phyloP scores from a whole-genome alignment of 2,888 invertebrate species.

The Tyria jacobaeae region DNA sequence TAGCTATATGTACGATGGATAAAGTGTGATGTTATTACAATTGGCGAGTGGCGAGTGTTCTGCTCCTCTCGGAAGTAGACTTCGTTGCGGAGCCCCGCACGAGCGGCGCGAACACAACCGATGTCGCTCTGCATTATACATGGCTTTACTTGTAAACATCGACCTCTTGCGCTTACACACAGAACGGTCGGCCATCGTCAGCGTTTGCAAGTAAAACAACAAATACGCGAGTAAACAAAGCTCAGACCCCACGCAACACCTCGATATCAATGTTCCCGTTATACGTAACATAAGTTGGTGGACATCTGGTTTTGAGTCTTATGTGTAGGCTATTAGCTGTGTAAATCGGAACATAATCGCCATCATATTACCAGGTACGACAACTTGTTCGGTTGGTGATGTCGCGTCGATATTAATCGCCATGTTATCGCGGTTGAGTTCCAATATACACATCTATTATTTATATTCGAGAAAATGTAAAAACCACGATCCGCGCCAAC shows the following conservation, averaged over 20 bases:
- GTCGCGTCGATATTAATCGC: no score
- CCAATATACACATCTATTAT: background rate
- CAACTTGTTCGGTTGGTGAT: no score
- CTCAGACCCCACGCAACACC: constrained; percentile 36
- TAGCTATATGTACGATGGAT: background rate
- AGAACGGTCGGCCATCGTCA: background rate
- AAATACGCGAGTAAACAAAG: constrained; percentile 38
- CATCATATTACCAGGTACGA: no score
- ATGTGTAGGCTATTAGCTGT: background rate
- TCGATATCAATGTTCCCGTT: background rate
- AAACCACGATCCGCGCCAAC: no score
- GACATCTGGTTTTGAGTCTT: background rate
- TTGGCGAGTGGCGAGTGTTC: constrained; percentile 6
- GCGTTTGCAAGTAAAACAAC: constrained; percentile 27
- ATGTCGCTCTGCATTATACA: constrained; percentile 24
- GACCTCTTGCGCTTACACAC: background rate
- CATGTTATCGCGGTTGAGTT: background rate
- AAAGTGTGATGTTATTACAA: background rate
- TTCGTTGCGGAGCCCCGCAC: no score
- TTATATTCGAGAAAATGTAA: no score
- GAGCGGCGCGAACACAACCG: no score
- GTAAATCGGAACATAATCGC: no score
- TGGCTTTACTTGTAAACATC: background rate
- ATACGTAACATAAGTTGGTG: background rate
- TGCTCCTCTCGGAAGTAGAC: background rate